A percentile compares a stretch with the other conserved stretches of the same genome.
These are phyloP conservation scores for Drosophila ohnishii DNA, from an alignment of 1,140 invertebrate species.

Conservation along the genomic window DNA sequence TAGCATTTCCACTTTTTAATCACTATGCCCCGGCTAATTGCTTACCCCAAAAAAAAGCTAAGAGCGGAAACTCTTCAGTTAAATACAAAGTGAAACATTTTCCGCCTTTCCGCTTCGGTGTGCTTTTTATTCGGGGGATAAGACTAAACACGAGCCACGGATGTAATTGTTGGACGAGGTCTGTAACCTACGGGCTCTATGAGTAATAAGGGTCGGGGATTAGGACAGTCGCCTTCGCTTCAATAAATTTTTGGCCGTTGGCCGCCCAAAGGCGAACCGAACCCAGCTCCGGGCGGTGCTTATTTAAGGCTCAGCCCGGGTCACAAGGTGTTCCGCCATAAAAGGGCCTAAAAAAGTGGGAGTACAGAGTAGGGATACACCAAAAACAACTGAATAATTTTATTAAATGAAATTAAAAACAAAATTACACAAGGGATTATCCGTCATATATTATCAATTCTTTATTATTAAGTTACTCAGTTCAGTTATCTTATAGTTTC, in stretches of 20 bases:
- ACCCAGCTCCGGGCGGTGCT: conserved; percentile 22
- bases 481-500: background rate
- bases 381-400: background rate
- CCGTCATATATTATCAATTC: background rate
- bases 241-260: conserved; percentile 63
- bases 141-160: conserved; percentile 44
- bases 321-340: conserved; percentile 45
- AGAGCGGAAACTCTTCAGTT: conserved; percentile 60
- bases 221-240: conserved; percentile 65
- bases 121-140: conserved; percentile 35
- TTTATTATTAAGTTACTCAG: background rate
- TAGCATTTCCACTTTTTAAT: conserved; percentile 45
- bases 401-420: background rate
- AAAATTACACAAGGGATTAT: background rate
- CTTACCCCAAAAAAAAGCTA: conserved; percentile 26
- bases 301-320: conserved; percentile 46
- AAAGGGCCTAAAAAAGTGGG: conserved; percentile 26
- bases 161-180: conserved; percentile 69
- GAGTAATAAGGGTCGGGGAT: conserved; percentile 79
- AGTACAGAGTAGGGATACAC: background rate
- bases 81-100: conserved; percentile 71
- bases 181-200: conserved; percentile 48
- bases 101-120: conserved; percentile 45
- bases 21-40: conserved; percentile 53
- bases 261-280: conserved; percentile 43